phyloP scores from a whole-genome alignment of 1,140 invertebrate species.

The Sitobion miscanthi region DNA sequence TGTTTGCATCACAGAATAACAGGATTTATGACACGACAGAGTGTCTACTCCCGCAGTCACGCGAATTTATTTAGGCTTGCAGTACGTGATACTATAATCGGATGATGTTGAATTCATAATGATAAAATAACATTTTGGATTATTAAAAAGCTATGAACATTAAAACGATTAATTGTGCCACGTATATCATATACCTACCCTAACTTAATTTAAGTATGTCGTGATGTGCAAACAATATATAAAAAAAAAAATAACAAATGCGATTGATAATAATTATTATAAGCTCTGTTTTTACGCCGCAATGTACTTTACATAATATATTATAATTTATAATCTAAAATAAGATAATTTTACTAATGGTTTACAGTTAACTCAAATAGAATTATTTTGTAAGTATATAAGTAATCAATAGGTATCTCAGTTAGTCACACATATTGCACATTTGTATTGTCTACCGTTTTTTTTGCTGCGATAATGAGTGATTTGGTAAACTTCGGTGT shows the following conservation, averaged over 20 bases:
- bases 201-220: background rate
- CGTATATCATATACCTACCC: background rate
- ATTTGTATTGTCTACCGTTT: background rate
- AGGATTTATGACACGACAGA: background rate
- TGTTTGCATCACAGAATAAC: background rate
- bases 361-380: background rate
- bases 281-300: background rate
- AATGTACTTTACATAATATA: background rate
- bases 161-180: background rate
- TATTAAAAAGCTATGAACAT: background rate
- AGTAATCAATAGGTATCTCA: background rate
- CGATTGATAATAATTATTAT: constrained; percentile 8
- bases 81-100: background rate
- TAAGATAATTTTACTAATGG: background rate
- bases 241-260: background rate
- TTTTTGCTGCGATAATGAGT: background rate
- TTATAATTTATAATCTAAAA: background rate
- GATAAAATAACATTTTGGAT: background rate
- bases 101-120: background rate
- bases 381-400: background rate
- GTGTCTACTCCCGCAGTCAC: background rate
- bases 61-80: background rate
- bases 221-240: background rate
- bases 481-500: background rate
- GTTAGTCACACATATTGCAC: background rate